Evolutionary conservation across 2,113 vertebrate genomes (phyloP).

Genomic region (Copsychus sechellarum): DNA sequence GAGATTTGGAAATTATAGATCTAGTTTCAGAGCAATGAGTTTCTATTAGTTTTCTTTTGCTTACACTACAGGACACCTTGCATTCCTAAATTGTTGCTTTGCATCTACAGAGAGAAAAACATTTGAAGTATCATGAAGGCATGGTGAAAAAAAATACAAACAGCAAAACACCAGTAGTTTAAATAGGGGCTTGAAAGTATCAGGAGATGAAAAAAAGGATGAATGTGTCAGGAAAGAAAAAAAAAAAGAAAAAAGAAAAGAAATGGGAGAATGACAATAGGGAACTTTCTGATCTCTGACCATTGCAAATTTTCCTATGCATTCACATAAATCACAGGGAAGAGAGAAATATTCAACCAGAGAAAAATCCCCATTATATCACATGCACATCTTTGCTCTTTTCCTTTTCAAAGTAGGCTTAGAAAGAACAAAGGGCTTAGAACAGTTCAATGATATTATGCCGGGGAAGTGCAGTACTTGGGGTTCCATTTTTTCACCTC

Average conservation of each 20-base stretch:
- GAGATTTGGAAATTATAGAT: background rate
- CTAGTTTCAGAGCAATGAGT: background rate
- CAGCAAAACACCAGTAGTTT: background rate
- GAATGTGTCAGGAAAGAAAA: background rate
- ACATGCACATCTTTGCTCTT: conserved; percentile 71
- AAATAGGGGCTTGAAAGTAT: conserved; percentile 43
- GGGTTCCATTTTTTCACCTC: conserved; percentile 76
- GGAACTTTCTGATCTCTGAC: conserved; percentile 43
- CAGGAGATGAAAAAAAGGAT: background rate
- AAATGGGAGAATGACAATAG: background rate
- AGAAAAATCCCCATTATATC: conserved; percentile 68
- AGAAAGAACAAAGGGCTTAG: conserved; percentile 73
- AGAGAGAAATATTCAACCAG: conserved; percentile 36
- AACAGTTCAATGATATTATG: conserved; percentile 71
- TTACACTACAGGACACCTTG: conserved; percentile 16
- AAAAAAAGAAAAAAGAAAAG: background rate
- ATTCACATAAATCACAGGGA: conserved; percentile 35
- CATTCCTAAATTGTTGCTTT: conserved; percentile 13
- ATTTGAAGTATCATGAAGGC: background rate
- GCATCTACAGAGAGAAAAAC: background rate
- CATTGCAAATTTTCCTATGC: conserved; percentile 49
- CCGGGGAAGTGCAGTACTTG: conserved; percentile 67
- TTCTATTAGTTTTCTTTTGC: background rate
- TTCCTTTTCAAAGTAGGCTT: conserved; percentile 68
- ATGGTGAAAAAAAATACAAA: background rate